Evolutionary conservation across 2,888 invertebrate genomes (phyloP).

Genomic region (Ommatoiulus sabulosus): DNA sequence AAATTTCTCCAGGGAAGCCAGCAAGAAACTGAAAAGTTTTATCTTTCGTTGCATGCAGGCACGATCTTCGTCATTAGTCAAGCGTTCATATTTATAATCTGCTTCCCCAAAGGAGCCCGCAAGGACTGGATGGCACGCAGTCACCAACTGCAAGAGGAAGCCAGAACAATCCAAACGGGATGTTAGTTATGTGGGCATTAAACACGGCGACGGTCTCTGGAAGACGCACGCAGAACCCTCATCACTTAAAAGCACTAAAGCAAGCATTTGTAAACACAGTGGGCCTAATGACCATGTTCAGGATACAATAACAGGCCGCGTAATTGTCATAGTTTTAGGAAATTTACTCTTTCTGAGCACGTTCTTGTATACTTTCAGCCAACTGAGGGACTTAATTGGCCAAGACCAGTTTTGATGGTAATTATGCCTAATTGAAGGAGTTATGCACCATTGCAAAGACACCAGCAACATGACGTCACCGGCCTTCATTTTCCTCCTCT

Average conservation of each 20-base stretch:
- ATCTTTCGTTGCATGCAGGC: not conserved
- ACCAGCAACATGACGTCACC: too few relatives aligned
- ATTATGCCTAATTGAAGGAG: not conserved
- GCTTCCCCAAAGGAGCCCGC: not conserved
- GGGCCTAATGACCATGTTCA: not conserved
- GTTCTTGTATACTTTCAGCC: not conserved
- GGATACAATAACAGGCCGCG: not conserved
- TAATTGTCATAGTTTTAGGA: not conserved
- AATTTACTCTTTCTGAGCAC: not conserved
- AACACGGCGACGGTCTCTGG: not conserved
- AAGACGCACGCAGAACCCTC: not conserved
- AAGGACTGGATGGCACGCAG: not conserved
- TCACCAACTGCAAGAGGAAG: not conserved
- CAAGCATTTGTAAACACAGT: not conserved
- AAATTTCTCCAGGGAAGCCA: not conserved
- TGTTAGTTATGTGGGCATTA: slow-evolving; percentile 1
- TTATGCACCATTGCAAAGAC: not conserved
- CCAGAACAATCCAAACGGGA: not conserved
- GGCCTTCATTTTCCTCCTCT: too few relatives aligned
- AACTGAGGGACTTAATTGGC: not conserved
- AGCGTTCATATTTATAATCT: not conserved
- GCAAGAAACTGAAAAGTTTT: not conserved
- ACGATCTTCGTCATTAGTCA: not conserved
- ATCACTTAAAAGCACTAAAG: not conserved
- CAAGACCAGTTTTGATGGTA: not conserved